These are phyloP conservation scores for Rotaria sp. DNA, from an alignment of 2,888 invertebrate genomes.

Conservation along the genomic window DNA sequence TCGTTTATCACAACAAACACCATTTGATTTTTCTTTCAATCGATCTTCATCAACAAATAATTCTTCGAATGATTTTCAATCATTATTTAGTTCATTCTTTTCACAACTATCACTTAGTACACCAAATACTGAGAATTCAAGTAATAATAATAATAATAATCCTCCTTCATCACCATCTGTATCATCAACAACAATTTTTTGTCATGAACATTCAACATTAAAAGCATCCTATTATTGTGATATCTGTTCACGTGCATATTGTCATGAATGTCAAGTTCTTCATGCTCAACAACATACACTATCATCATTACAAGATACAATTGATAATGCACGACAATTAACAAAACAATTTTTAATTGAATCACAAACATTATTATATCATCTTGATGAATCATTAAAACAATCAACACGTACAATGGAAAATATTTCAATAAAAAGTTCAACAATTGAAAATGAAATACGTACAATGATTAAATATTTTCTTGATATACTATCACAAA, in stretches of 20 bases:
- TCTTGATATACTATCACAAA: conserved; percentile 28
- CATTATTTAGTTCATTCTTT: conserved; percentile 1
- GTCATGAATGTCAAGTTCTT: conserved; percentile 13
- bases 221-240: conserved; percentile 28
- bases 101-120: background rate
- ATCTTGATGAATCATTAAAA: conserved; percentile 35
- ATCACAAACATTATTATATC: conserved; percentile 33
- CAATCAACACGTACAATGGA: conserved; percentile 35
- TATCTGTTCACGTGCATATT: conserved; percentile 22
- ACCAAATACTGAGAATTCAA: background rate
- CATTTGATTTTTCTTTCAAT: background rate
- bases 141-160: background rate
- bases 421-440: conserved; percentile 32
- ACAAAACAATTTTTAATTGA: conserved; percentile 38
- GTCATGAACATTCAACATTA: background rate
- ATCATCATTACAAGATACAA: conserved; percentile 23
- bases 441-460: conserved; percentile 33
- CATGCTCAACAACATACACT: conserved; percentile 26
- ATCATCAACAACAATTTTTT: conserved; percentile 14
- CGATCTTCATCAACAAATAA: background rate
- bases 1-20: background rate
- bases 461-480: conserved; percentile 31
- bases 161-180: conserved; percentile 5
- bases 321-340: conserved; percentile 22
- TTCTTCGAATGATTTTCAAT: background rate